Evolutionary conservation across 2,888 invertebrate species (phyloP).

Genomic region (Eilema depressum): DNA sequence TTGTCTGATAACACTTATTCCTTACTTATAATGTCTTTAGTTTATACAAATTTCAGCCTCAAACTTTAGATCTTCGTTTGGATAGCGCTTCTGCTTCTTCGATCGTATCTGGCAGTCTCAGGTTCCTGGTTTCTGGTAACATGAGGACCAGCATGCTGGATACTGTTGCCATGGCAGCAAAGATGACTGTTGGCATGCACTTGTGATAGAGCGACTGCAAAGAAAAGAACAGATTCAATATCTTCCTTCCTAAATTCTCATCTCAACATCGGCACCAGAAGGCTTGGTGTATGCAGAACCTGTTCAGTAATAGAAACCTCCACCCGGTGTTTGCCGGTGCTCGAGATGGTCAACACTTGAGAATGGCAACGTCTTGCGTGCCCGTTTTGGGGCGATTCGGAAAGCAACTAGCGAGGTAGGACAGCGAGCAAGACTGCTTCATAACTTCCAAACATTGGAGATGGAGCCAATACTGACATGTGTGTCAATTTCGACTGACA

Average conservation of each 20-base stretch:
- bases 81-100: constrained; percentile 88
- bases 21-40: constrained; percentile 19
- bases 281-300: background rate
- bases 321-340: no score
- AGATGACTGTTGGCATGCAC: constrained; percentile 88
- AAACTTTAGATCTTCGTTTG: constrained; percentile 64
- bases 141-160: constrained; percentile 88
- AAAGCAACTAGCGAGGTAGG: background rate
- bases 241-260: background rate
- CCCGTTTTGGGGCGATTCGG: no score
- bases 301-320: no score
- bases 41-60: constrained; percentile 34
- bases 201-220: constrained; percentile 76
- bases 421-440: background rate
- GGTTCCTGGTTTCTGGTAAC: constrained; percentile 90
- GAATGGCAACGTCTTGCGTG: no score
- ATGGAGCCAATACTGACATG: no score
- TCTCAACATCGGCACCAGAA: background rate
- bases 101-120: constrained; percentile 89
- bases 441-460: no score
- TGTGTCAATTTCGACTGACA: no score
- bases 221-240: constrained; percentile 14
- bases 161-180: constrained; percentile 87
- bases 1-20: constrained; percentile 10
- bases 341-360: no score